Conservation (phyloP, 2,888 invertebrate species). For the Drosophila eohydei region DNA sequence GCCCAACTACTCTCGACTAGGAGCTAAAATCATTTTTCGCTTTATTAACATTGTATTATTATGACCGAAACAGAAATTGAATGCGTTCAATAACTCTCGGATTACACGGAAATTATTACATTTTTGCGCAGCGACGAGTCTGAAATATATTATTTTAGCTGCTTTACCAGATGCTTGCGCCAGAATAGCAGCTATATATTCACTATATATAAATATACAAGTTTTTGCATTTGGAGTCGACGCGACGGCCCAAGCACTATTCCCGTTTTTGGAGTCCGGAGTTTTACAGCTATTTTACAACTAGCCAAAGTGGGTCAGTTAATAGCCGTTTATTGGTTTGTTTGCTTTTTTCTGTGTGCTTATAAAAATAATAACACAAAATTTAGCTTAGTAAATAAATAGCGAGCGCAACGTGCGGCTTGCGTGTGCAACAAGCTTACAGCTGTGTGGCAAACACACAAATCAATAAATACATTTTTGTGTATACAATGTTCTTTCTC, state of each 20-base stretch:
- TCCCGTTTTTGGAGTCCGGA: conserved; percentile 25
- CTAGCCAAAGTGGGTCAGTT: conserved; percentile 65
- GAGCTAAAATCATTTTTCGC: conserved; percentile 9
- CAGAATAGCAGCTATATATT: conserved; percentile 6
- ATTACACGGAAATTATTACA: conserved; percentile 56
- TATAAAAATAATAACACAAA: conserved; percentile 70
- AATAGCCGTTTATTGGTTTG: conserved; percentile 57
- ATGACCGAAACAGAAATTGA: conserved; percentile 33
- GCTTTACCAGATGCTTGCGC: conserved; percentile 48
- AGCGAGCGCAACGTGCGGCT: conserved; percentile 51
- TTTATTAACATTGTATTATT: conserved; percentile 17
- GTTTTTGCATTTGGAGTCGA: conserved; percentile 19
- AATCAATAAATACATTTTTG: conserved; percentile 51
- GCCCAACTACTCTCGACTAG: conserved; percentile 4
- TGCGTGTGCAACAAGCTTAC: conserved; percentile 53
- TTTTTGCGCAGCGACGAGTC: conserved; percentile 47
- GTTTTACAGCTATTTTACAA: conserved; percentile 51
- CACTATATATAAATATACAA: not conserved
- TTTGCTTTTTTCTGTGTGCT: conserved; percentile 37
- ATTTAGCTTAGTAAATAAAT: conserved; percentile 65
- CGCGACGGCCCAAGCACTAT: conserved; percentile 10
- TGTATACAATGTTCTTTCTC: conserved; percentile 5
- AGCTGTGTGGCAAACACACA: conserved; percentile 44
- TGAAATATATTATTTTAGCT: conserved; percentile 63
- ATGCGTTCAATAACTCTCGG: conserved; percentile 37